Conservation (phyloP, 2,797 vertebrate species). For the Mus minutoides region DNA sequence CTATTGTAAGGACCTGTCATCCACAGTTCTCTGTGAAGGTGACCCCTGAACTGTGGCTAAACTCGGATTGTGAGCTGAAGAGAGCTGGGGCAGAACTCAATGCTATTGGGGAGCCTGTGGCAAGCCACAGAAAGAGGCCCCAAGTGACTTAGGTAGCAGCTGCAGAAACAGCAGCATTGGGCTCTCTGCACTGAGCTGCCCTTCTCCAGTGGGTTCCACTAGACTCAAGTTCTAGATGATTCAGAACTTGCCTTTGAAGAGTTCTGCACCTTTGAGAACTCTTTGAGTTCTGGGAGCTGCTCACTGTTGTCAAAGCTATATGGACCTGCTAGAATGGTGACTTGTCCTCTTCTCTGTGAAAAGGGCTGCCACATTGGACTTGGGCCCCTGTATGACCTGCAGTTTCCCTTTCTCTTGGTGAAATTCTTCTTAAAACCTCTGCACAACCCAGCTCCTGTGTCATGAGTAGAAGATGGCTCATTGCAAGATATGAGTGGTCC, state of each 20-base stretch:
- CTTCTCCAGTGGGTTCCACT: rapidly evolving
- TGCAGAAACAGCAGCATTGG: neutral
- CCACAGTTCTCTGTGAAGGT: neutral
- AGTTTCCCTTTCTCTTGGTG: constrained; percentile 51
- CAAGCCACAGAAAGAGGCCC: rapidly evolving
- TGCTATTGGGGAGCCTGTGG: neutral
- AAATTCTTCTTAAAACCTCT: constrained; percentile 76
- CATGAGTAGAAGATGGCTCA: constrained; percentile 78
- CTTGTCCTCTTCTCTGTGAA: rapidly evolving
- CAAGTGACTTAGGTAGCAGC: rapidly evolving
- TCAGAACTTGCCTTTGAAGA: neutral
- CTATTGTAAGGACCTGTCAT: rapidly evolving
- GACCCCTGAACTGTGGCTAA: neutral
- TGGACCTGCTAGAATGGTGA: neutral
- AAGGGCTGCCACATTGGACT: neutral
- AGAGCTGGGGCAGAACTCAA: neutral
- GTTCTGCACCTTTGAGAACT: neutral
- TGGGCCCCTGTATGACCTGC: rapidly evolving
- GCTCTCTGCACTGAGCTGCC: rapidly evolving
- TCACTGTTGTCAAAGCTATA: neutral
- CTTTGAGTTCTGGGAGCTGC: neutral
- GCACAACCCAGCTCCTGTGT: constrained; percentile 71
- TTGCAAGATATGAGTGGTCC: constrained; percentile 82
- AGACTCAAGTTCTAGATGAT: neutral
- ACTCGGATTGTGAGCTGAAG: neutral